phyloP scores from a whole-genome alignment of 2,888 invertebrate genomes.

The Agonopterix heracliana region DNA sequence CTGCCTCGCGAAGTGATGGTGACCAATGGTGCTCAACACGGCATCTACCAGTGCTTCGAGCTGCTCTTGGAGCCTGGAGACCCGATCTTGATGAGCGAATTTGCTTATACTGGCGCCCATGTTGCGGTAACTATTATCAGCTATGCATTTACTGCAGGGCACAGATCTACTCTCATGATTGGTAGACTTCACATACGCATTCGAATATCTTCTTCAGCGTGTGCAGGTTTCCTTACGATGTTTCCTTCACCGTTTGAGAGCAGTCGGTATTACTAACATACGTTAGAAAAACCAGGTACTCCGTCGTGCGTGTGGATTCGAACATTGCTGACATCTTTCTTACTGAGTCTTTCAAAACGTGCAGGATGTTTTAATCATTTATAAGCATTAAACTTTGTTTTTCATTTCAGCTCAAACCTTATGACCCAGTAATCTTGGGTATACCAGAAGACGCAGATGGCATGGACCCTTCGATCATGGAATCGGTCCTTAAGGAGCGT shows the following conservation, averaged over 20 bases:
- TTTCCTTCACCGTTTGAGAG: too few relatives aligned
- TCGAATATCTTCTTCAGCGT: too few relatives aligned
- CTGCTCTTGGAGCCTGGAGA: conserved; percentile 82
- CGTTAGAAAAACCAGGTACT: too few relatives aligned
- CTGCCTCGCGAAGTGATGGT: conserved; percentile 80
- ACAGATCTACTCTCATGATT: too few relatives aligned
- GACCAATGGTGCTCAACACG: conserved; percentile 87
- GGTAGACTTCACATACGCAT: too few relatives aligned
- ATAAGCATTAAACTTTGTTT: neutral
- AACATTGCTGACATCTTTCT: too few relatives aligned
- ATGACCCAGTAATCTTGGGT: conserved; percentile 78
- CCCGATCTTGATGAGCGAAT: conserved; percentile 81
- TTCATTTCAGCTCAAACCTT: conserved; percentile 80
- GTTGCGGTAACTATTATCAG: conserved; percentile 73
- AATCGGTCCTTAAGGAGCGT: conserved; percentile 69
- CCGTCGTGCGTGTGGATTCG: too few relatives aligned
- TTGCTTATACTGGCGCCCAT: conserved; percentile 82
- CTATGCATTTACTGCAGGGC: too few relatives aligned
- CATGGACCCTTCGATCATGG: conserved; percentile 77
- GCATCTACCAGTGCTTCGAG: conserved; percentile 84
- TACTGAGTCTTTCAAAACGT: too few relatives aligned
- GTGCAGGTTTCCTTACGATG: too few relatives aligned
- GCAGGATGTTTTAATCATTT: too few relatives aligned
- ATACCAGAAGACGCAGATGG: conserved; percentile 83
- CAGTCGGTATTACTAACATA: too few relatives aligned